These are phyloP conservation scores for Orthonyx spaldingii DNA, from an alignment of 2,113 vertebrate genomes.

Conservation along the genomic window DNA sequence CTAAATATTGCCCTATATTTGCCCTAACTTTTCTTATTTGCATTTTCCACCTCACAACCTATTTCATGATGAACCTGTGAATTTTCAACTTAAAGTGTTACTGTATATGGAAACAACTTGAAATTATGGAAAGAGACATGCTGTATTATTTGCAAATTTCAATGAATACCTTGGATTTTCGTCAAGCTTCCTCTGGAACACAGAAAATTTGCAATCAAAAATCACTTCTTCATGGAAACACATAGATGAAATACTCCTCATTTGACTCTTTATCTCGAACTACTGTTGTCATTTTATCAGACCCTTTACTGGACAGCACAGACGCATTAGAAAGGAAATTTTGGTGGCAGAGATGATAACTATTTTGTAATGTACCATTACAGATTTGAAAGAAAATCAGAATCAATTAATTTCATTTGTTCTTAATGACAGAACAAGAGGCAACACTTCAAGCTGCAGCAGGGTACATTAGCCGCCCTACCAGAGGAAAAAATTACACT, in stretches of 20 bases:
- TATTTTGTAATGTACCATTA: background rate
- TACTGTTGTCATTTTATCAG: background rate
- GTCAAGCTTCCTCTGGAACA: background rate
- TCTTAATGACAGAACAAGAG: constrained; percentile 32
- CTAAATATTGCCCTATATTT: background rate
- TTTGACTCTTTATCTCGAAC: background rate
- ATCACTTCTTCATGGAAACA: background rate
- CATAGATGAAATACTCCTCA: background rate
- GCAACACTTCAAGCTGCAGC: background rate
- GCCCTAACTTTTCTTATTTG: background rate
- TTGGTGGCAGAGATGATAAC: background rate
- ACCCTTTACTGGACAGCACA: background rate
- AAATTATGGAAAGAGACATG: background rate
- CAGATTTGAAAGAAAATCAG: constrained; percentile 1
- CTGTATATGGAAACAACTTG: background rate
- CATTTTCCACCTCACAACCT: background rate
- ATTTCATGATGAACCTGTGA: background rate
- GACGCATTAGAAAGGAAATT: background rate
- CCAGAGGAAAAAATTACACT: background rate
- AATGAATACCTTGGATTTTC: background rate
- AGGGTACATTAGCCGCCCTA: background rate
- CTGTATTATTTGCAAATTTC: background rate
- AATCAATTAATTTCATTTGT: constrained; percentile 31
- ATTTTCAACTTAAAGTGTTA: background rate
- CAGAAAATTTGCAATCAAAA: background rate